A percentile compares a stretch with the other conserved stretches of the same genome.
Evolutionary conservation across 64 coral and sea anemone species (phyloP).

Genomic region (Actinia equina): DNA sequence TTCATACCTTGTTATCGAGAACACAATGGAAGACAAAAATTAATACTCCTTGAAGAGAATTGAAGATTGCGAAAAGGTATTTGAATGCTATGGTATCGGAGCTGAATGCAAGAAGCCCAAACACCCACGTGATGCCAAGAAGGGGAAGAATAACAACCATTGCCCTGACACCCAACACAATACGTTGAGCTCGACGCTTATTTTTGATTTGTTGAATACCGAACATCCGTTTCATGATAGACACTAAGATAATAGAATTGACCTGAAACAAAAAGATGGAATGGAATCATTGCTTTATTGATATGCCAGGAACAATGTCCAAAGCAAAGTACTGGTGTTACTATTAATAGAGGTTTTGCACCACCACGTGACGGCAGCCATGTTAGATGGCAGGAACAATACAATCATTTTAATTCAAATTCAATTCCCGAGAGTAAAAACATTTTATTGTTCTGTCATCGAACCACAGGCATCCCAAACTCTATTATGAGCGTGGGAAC

Average conservation of each 20-base stretch:
- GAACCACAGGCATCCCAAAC: too few species aligned
- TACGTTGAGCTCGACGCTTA: neutral
- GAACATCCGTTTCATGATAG: constrained; percentile 2
- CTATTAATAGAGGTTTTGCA: too few species aligned
- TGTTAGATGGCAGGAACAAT: too few species aligned
- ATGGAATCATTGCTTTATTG: too few species aligned
- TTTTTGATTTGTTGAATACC: constrained; percentile 3
- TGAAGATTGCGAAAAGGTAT: constrained; percentile 32
- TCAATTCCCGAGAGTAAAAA: too few species aligned
- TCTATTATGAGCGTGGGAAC: too few species aligned
- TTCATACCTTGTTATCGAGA: constrained; percentile 19
- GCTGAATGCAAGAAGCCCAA: constrained; percentile 14
- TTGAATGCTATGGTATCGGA: constrained; percentile 27
- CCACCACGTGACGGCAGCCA: too few species aligned
- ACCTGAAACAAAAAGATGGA: neutral
- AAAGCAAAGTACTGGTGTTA: too few species aligned
- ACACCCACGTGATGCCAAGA: constrained; percentile 12
- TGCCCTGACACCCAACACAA: neutral
- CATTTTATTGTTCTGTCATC: too few species aligned
- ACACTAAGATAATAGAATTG: neutral
- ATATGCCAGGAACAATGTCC: too few species aligned
- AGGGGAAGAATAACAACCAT: constrained; percentile 7
- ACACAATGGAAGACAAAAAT: constrained; percentile 30
- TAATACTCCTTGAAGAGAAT: constrained; percentile 28
- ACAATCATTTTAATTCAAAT: too few species aligned